Base-by-base conservation (phyloP, 2,888 invertebrate species). In the Parnassius apollo region DNA sequence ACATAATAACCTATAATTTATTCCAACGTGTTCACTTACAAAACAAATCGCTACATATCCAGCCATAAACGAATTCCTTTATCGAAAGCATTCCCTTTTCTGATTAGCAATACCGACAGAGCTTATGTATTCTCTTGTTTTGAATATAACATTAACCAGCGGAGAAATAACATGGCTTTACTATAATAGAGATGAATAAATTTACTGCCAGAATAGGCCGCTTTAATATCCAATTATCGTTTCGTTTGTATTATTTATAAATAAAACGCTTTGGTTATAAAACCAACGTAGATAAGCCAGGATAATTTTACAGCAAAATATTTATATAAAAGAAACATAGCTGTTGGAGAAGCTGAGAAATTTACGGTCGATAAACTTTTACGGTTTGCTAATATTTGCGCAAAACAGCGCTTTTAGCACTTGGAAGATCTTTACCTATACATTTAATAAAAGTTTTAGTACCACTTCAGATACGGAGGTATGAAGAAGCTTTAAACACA, bases 291-390 rank as follows among this genome's bases (percentile, higher is more conserved):
- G 45, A 52, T 50, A 50, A 61, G 11, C 25, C 35, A 44, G 13
- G 45, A 61, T 61, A 61, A 51, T 61, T 62, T 57, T 53, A 42
- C 48, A 57, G 53, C 61, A 44, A 50, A 55, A 25, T 62, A 52
- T 62, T 57, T 62, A 52, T 57, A 48, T 57, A 48, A 62, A 58
- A 59, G 59, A 62, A 62, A 62, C 62, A 50, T 4, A 18, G 58
- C 59, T 22, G 54, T 49, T 49, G 25, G 54, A 59, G 55, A n/a
- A 62, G 59, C 55, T 50, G 62, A 49, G 25, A 58, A 62, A 62
- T 58, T 58, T 45, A 62, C 57, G 64, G 52, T 57, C 64, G 49
- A 64, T 64, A 64, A 64, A 59, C 56, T 64, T 59, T 64, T 59
- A 64, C 44, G 57, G 46, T 50, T 46, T 48, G 48, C 59, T 59